Evolutionary conservation across 2,888 invertebrate genomes (phyloP).

Genomic region (Drosophila stalkeri): DNA sequence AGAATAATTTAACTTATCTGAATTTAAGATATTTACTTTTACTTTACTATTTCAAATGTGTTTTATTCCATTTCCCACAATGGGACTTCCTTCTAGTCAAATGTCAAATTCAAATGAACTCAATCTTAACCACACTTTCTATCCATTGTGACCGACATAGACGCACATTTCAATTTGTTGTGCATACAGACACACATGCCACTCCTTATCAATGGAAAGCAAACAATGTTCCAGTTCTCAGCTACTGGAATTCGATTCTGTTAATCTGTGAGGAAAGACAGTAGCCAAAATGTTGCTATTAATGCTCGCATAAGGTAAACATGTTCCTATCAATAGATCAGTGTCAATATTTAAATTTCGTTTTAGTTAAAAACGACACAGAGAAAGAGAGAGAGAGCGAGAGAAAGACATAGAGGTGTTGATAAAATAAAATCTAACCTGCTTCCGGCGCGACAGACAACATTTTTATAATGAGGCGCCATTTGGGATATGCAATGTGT

Average conservation of each 20-base stretch:
- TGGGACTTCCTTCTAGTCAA: constrained; percentile 4
- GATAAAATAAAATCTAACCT: constrained; percentile 59
- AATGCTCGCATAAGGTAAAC: constrained; percentile 52
- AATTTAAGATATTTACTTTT: neutral
- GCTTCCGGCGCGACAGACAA: constrained; percentile 61
- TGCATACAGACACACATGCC: constrained; percentile 6
- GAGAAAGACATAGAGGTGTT: constrained; percentile 46
- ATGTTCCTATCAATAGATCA: constrained; percentile 53
- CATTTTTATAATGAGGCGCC: constrained; percentile 60
- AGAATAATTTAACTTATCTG: neutral
- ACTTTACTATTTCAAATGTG: neutral
- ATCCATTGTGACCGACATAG: constrained; percentile 31
- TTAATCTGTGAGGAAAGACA: constrained; percentile 61
- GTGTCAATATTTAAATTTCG: constrained; percentile 74
- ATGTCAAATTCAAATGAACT: constrained; percentile 5
- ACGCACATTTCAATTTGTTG: constrained; percentile 33
- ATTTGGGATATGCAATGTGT: constrained; percentile 9
- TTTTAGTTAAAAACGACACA: constrained; percentile 37
- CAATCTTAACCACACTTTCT: constrained; percentile 18
- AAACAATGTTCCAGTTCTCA: constrained; percentile 53
- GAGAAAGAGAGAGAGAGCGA: constrained; percentile 45
- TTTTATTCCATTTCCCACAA: neutral
- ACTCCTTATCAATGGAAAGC: constrained; percentile 47
- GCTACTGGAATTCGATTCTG: constrained; percentile 70
- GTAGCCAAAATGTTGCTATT: constrained; percentile 72